Evolutionary conservation across 2,797 vertebrate species (phyloP), one percentile per base, ranked within the genome.

Genomic region (Euphonia xanthogaster): DNA sequence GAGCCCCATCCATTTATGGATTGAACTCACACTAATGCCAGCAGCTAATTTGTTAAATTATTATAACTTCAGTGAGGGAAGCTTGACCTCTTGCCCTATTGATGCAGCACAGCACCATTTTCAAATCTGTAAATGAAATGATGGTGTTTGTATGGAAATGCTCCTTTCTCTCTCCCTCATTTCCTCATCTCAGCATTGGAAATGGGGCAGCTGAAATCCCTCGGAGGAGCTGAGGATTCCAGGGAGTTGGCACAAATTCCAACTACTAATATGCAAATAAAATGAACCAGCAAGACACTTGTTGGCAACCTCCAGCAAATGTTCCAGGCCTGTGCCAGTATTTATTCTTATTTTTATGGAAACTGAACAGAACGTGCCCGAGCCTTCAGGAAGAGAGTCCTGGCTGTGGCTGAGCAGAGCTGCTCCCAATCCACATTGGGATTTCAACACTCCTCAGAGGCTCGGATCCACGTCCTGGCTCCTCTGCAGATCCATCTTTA

Each of bases 361-460:
- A 73, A 62, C 61, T 35, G 58, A 86, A 77, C 62, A 67, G 68
- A 67, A 31, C 5, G 21, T 79, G 70, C 86, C 50, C 13, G 51
- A 65, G 51, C 57, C 79, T 80, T 42, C 61, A 67, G 61, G 79
- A 93, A 60, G 42, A 31, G 13, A 74, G 35, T 72, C 30, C 57
- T 62, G 53, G 51, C 77, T 72, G 70, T 11, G 62, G 63, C 54
- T 44, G 55, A 84, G 89, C 78, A 53, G 71, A 57, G 47, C 74
- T 57, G 19, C 40, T 55, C 24, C 25, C 12, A 4, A 4, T 20
- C 54, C 22, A 21, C 0, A 0, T 12, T 1, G 1, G n/a, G 30
- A 78, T 77, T 92, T 72, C 68, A 54, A 1, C 23, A 16, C 25
- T 44, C 35, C 35, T 76, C 39, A 76, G 54, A 50, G 31, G 22